Percentiles rank a stretch among this genome's conserved stretches.
Evolutionary conservation across 2,113 vertebrate genomes (phyloP).

Genomic region (Chaetodon auriga): DNA sequence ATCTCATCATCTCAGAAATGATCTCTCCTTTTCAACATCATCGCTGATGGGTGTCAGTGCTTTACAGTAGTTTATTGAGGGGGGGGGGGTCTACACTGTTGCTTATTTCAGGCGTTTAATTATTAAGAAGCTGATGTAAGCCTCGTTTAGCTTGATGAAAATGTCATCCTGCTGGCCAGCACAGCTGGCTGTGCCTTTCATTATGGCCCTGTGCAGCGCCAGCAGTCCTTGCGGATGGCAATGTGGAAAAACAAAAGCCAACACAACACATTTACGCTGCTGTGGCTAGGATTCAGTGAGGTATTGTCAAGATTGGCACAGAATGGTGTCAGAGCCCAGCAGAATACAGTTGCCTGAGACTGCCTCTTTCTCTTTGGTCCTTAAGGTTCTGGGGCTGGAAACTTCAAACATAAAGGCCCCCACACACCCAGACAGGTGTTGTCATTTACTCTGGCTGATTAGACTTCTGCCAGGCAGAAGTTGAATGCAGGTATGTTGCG

Average conservation of each 20-base stretch:
- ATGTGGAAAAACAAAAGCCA: constrained; percentile 58
- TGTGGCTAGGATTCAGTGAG: constrained; percentile 47
- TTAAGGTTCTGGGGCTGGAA: constrained; percentile 30
- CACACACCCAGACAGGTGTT: constrained; percentile 28
- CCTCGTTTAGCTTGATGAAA: constrained; percentile 77
- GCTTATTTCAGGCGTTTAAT: constrained; percentile 76
- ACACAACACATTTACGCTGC: constrained; percentile 49
- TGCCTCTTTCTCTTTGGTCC: constrained; percentile 37
- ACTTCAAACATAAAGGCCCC: constrained; percentile 12
- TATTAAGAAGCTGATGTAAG: constrained; percentile 71
- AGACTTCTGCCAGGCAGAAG: not conserved
- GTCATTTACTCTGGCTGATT: constrained; percentile 34
- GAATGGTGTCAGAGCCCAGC: constrained; percentile 50
- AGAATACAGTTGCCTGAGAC: not conserved
- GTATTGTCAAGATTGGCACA: constrained; percentile 38
- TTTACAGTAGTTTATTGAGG: constrained; percentile 7
- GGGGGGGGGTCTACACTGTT: constrained; percentile 36
- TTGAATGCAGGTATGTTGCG: not conserved
- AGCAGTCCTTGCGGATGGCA: constrained; percentile 62
- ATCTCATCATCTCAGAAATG: constrained; percentile 58
- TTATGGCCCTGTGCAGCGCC: constrained; percentile 52
- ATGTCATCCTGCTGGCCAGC: constrained; percentile 59
- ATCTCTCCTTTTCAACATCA: constrained; percentile 45
- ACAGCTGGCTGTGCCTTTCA: constrained; percentile 63
- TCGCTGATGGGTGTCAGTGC: constrained; percentile 31